Base-by-base conservation (phyloP, 2,888 invertebrate genomes). In the Idaea biselata region DNA sequence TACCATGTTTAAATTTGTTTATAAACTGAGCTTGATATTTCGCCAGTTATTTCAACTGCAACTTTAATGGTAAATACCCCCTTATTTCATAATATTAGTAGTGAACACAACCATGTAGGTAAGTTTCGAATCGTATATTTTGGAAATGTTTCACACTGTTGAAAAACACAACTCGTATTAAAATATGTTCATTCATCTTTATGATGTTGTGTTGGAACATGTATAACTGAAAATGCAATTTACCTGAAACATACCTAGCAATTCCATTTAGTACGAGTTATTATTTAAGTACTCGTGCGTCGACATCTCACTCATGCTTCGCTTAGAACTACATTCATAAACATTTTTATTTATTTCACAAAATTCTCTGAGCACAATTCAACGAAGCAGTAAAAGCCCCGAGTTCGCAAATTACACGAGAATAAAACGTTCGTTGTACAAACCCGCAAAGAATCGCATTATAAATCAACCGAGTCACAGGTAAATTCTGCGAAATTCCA, bases 401-500 rank as follows among this genome's bases (percentile, higher is more conserved):
- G 56, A 56, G 66, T 62, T 66, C 54, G 64, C 58, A 63, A 68
- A 68, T 65, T 70, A 65, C 62, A 61, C 66, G 55, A 32, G 60
- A 69, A 65, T 65, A 67, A 56, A 56, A 56, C 18, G 17, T 18
- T 60, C 64, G 65, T 63, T 55, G 65, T 65, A 11, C 63, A 25
- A 59, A 61, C 60, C 59, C 60, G 64, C 55, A 63, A 63, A 64
- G 64, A 70, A 68, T 65, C 60, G 17, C n/a, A 63, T 63, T 67
- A 64, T 68, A 69, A 68, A 69, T 72, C 69, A 70, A 67, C 60
- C 63, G 62, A 68, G 59, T 58, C 53, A 69, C 75, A 79, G 77
- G 81, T 83, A 78, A 76, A 78, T 83, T 82, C 78, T 67, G 73
- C 73, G 81, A 86, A 86, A 77, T 77, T 75, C 69, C 79, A 89